Evolutionary conservation across 2,797 vertebrate species (phyloP).

Genomic region (Ptychadena robeensis): DNA sequence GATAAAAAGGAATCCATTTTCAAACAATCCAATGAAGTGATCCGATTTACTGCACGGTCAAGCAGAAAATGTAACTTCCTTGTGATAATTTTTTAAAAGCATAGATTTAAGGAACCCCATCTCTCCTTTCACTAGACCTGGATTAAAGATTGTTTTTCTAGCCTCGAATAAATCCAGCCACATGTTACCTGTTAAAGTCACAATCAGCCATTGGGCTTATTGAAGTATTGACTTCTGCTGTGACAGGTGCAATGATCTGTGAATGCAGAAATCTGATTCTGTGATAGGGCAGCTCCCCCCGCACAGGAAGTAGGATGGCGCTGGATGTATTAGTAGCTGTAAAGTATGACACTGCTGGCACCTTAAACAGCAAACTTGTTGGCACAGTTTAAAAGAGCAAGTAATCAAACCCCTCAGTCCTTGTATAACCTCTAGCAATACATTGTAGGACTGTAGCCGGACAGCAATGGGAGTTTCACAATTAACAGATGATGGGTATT

Average conservation of each 20-base stretch:
- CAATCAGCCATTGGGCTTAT: slow-evolving; percentile 18
- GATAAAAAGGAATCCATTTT: too few species aligned
- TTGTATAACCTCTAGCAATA: slow-evolving; percentile 51
- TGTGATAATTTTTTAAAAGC: slow-evolving; percentile 6
- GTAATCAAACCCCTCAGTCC: slow-evolving; percentile 52
- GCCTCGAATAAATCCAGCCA: slow-evolving; percentile 12
- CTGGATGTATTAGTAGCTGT: slow-evolving; percentile 44
- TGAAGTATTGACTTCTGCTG: slow-evolving; percentile 38
- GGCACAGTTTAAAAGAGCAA: slow-evolving; percentile 41
- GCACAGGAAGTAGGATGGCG: slow-evolving; percentile 21
- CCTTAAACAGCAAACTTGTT: slow-evolving; percentile 49
- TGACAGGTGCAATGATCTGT: slow-evolving; percentile 54
- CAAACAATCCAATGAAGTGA: too few species aligned
- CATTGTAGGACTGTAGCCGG: slow-evolving; percentile 9
- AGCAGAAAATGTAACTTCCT: too few species aligned
- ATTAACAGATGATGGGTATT: slow-evolving; percentile 48
- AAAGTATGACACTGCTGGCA: slow-evolving; percentile 38
- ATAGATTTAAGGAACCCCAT: slow-evolving; percentile 1
- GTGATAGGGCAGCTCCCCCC: slow-evolving; percentile 14
- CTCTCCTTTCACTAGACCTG: slow-evolving; percentile 12
- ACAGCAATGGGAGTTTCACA: slow-evolving; percentile 32
- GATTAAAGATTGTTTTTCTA: slow-evolving; percentile 36
- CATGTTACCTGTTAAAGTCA: slow-evolving; percentile 32
- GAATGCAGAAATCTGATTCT: slow-evolving; percentile 52
- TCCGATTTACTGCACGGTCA: too few species aligned